These are phyloP conservation scores for Lymantria dispar DNA, from an alignment of 2,888 invertebrate genomes.

Conservation along the genomic window DNA sequence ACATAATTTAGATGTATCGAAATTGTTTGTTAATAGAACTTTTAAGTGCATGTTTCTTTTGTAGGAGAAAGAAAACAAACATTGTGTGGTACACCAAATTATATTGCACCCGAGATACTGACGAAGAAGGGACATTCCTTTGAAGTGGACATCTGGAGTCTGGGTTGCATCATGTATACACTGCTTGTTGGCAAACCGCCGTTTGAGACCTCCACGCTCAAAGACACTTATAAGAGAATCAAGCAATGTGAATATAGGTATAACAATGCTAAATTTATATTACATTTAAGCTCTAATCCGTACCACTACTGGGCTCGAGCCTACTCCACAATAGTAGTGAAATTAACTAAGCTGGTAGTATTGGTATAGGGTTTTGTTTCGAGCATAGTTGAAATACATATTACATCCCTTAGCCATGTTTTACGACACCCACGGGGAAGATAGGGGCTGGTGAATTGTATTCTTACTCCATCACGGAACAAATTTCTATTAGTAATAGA, in stretches of 20 bases:
- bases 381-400: too few species aligned
- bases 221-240: constrained; percentile 97
- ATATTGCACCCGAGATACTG: constrained; percentile 99
- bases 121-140: constrained; percentile 98
- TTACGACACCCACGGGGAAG: too few species aligned
- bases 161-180: constrained; percentile 99
- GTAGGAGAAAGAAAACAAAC: constrained; percentile 92
- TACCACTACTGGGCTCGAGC: too few species aligned
- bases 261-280: background rate
- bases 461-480: too few species aligned
- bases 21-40: too few species aligned
- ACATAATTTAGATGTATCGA: too few species aligned
- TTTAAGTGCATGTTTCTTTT: constrained; percentile 2
- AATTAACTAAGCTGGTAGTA: too few species aligned
- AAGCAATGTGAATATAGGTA: constrained; percentile 96
- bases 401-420: too few species aligned
- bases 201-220: constrained; percentile 97
- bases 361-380: too few species aligned
- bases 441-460: too few species aligned
- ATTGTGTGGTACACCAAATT: constrained; percentile 99
- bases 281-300: too few species aligned
- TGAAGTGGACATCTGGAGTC: constrained; percentile 99
- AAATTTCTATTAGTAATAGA: background rate
- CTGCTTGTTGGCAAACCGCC: constrained; percentile 98
- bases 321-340: too few species aligned